Evolutionary conservation across 2,888 invertebrate species (phyloP).

Genomic region (Acleris holmiana): DNA sequence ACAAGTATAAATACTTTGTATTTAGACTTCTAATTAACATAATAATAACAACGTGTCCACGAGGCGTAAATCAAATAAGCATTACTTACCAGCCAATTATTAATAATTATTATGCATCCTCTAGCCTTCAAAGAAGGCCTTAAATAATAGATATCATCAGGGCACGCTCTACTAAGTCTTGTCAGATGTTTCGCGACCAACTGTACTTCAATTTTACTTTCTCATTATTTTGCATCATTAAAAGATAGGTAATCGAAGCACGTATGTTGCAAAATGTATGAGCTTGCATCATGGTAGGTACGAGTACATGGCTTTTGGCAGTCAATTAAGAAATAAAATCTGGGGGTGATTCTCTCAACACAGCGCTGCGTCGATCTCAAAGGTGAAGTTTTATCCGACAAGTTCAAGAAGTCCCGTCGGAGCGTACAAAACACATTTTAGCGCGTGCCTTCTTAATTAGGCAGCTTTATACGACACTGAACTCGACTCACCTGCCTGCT

Average conservation of each 20-base stretch:
- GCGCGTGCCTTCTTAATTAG: too few species aligned
- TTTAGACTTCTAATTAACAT: conserved; percentile 20
- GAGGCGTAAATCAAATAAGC: conserved; percentile 24
- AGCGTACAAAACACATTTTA: too few species aligned
- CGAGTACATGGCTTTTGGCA: too few species aligned
- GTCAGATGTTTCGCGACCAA: conserved; percentile 15
- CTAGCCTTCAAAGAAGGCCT: conserved; percentile 20
- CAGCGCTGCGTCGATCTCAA: too few species aligned
- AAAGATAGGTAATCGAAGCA: not conserved
- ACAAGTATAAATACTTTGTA: conserved; percentile 2
- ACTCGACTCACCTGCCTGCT: too few species aligned
- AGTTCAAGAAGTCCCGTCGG: too few species aligned
- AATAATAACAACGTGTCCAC: not conserved
- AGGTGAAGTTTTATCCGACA: too few species aligned
- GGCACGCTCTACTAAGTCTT: conserved; percentile 27
- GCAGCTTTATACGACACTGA: too few species aligned
- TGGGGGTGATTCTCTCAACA: too few species aligned
- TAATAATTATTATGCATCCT: conserved; percentile 31
- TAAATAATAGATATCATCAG: conserved; percentile 12
- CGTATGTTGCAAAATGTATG: too few species aligned
- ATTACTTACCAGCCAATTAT: conserved; percentile 28
- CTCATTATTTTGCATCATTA: not conserved
- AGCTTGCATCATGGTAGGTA: too few species aligned
- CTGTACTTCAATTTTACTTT: not conserved
- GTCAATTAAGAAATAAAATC: too few species aligned